Conservation (phyloP, 2,797 vertebrate species). For the Phataginus tricuspis region DNA sequence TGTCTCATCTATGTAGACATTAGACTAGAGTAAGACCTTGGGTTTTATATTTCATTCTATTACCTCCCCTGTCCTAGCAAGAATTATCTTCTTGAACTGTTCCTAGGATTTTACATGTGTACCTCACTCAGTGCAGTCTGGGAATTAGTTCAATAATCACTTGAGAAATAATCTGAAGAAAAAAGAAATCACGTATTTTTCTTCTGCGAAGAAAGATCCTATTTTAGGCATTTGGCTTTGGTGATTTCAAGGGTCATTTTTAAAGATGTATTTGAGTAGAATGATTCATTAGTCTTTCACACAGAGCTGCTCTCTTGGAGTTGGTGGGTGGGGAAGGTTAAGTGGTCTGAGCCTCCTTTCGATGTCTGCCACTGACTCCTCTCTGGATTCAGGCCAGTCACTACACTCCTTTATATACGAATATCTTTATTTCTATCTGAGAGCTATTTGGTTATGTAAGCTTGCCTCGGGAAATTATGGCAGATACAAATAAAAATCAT, state of each 20-base stretch:
- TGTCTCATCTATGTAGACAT: neutral
- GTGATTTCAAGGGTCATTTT: neutral
- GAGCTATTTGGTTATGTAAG: constrained; percentile 39
- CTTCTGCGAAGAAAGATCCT: constrained; percentile 2
- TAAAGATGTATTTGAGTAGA: neutral
- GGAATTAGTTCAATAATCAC: neutral
- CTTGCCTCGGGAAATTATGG: neutral
- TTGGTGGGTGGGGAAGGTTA: neutral
- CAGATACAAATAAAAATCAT: constrained; percentile 44
- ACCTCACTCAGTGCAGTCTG: neutral
- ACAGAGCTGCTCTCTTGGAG: neutral
- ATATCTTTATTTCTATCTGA: constrained; percentile 37
- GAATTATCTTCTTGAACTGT: neutral
- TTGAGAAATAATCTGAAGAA: constrained; percentile 39
- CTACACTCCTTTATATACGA: neutral
- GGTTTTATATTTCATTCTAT: neutral
- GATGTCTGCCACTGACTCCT: neutral
- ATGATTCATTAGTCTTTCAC: neutral
- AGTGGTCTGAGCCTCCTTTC: neutral
- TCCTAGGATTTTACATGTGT: constrained; percentile 10
- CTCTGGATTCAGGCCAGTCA: neutral
- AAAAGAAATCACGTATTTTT: constrained; percentile 18
- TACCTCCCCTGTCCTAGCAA: neutral
- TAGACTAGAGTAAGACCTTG: neutral
- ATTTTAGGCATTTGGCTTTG: constrained; percentile 1